These are phyloP conservation scores for Redunca redunca DNA, from an alignment of 2,113 vertebrate genomes.

Conservation along the genomic window DNA sequence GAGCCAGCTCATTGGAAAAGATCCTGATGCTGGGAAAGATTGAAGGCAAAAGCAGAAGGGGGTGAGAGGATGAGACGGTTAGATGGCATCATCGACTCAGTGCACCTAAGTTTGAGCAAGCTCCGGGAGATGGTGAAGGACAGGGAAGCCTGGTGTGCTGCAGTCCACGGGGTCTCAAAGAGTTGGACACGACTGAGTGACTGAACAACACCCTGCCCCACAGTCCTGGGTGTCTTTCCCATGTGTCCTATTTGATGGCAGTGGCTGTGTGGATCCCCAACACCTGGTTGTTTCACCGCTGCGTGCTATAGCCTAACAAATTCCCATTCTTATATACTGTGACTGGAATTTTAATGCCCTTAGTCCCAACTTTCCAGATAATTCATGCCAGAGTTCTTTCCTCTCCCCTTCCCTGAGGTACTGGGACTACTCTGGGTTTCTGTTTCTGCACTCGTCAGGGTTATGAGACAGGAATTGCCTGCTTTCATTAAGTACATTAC, in stretches of 20 bases:
- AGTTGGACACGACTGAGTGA: not conserved
- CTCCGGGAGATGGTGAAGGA: not conserved
- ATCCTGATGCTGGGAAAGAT: not conserved
- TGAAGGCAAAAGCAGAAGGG: not conserved
- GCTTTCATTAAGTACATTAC: not conserved
- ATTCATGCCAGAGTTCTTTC: not conserved
- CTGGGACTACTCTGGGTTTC: not conserved
- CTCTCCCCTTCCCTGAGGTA: not conserved
- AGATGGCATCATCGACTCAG: not conserved
- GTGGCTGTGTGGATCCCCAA: not conserved
- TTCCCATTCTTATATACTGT: not conserved
- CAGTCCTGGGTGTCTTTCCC: not conserved
- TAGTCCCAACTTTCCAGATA: not conserved
- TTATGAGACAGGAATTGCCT: not conserved
- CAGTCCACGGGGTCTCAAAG: not conserved
- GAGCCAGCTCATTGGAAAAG: not conserved
- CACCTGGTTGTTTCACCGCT: not conserved
- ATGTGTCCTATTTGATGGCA: no score
- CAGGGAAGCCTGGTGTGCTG: not conserved
- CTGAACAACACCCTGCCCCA: not conserved
- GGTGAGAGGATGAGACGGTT: not conserved
- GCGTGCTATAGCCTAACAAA: not conserved
- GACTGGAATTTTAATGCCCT: not conserved
- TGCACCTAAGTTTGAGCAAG: not conserved
- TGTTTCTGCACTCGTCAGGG: not conserved